Conservation (phyloP, 1,140 invertebrate species). For the Penaeus japonicus region DNA sequence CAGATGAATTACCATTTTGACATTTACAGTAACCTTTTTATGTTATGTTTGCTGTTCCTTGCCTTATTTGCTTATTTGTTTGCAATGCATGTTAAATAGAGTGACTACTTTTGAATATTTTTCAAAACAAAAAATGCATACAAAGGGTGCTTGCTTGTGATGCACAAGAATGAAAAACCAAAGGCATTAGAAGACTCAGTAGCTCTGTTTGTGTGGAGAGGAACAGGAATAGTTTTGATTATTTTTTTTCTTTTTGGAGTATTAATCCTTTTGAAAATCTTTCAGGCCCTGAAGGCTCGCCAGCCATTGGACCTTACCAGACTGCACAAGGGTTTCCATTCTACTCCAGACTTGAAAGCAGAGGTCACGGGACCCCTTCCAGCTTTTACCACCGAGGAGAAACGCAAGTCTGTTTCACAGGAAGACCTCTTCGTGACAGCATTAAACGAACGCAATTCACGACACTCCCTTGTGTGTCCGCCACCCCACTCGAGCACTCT, state of each 20-base stretch:
- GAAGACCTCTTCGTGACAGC: conserved; percentile 63
- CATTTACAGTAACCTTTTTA: too few relatives aligned
- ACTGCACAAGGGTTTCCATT: conserved; percentile 85
- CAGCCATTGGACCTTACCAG: conserved; percentile 49
- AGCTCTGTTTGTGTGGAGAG: too few relatives aligned
- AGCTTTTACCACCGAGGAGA: conserved; percentile 46
- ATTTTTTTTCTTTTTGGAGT: neutral
- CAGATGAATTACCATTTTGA: too few relatives aligned
- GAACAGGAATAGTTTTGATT: neutral
- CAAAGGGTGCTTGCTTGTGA: too few relatives aligned
- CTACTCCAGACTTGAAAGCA: conserved; percentile 78
- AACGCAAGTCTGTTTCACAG: conserved; percentile 63
- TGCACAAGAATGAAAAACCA: too few relatives aligned
- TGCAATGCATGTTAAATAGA: too few relatives aligned
- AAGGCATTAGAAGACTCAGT: too few relatives aligned
- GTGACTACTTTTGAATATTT: too few relatives aligned
- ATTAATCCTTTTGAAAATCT: neutral
- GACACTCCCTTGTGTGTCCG: conserved; percentile 63
- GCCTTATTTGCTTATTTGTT: too few relatives aligned
- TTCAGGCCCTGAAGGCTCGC: conserved; percentile 58
- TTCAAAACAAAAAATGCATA: too few relatives aligned
- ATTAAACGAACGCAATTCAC: conserved; percentile 59
- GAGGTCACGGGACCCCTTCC: conserved; percentile 20
- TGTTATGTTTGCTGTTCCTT: too few relatives aligned
- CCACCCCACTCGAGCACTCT: conserved; percentile 50